phyloP scores from a whole-genome alignment of 2,797 vertebrate genomes.

The Austrolebias charrua region DNA sequence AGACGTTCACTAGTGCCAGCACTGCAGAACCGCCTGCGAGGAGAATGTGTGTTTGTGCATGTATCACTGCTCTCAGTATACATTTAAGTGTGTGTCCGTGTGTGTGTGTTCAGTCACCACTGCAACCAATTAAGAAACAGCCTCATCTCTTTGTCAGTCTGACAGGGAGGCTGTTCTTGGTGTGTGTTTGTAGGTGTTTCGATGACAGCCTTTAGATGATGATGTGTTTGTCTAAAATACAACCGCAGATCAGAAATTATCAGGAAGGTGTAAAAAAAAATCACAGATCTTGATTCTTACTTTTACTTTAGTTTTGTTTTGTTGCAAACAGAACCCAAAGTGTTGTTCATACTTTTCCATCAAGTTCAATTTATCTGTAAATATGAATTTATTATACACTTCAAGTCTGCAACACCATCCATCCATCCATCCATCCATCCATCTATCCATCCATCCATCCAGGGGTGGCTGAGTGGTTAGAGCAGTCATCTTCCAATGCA shows the following conservation, averaged over 20 bases:
- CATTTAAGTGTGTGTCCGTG: conserved; percentile 12
- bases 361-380: too few relatives aligned
- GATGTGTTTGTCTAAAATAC: not conserved
- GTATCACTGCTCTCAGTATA: conserved; percentile 31
- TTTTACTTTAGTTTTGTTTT: too few relatives aligned
- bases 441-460: too few relatives aligned
- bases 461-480: too few relatives aligned
- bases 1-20: conserved; percentile 49
- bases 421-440: too few relatives aligned
- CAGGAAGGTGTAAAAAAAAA: too few relatives aligned
- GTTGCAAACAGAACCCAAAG: too few relatives aligned
- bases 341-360: too few relatives aligned
- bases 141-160: conserved; percentile 25
- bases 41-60: conserved; percentile 42
- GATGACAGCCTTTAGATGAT: not conserved
- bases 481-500: too few relatives aligned
- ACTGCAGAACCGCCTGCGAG: conserved; percentile 58
- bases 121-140: conserved; percentile 61
- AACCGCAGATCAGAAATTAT: not conserved
- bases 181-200: conserved; percentile 6
- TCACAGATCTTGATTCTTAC: too few relatives aligned
- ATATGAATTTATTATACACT: too few relatives aligned
- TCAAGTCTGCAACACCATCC: too few relatives aligned
- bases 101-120: conserved; percentile 40
- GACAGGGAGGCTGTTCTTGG: conserved; percentile 17